Evolutionary conservation across 2,797 vertebrate species (phyloP), one percentile per base, ranked within the genome.

Genomic region (Gymnocypris eckloni): DNA sequence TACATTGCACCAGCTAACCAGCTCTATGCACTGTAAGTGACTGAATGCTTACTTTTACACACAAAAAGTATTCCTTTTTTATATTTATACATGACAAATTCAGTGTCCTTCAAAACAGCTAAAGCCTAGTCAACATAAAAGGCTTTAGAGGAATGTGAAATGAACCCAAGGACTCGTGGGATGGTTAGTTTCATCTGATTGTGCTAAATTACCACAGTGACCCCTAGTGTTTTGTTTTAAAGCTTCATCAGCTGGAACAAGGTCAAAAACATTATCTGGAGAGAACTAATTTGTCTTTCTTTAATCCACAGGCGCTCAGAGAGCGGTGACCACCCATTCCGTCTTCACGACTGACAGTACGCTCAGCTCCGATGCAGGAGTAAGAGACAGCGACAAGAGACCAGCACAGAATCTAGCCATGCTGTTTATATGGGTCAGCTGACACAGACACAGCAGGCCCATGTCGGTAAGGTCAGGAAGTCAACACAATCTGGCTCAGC

Each of bases 121-220:
- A 50, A 79, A 72, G 41, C 54, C 76, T 72, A 50, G 50, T 72
- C 67, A 50, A 79, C 56, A 61, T 61, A 37, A 79, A 85, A 72
- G 59, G 41, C 79, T 70, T 37, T 48, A 69, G 82, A 76, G 33
- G 22, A 82, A 78, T 28, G 67, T 50, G 41, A 69, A 82, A 45
- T 45, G 20, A 52, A 81, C 8, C 39, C 61, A 56, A 75, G 25
- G 64, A 71, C 72, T 64, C 15, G 16, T 43, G 43, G 66, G 45
- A n/a, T 59, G n/a, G 59, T 69, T 45, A 28, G 25, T 59, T 61
- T 2, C 20, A 50, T 48, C 71, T 81, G 72, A 48, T 56, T 28
- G 72, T 78, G 76, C 67, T 69, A 86, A 78, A 76, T 85, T 50
- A 82, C 88, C 86, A 84, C 81, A 89, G 77, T 89, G 88, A 87